Evolutionary conservation across 2,888 invertebrate genomes (phyloP).

Genomic region (Eucriotettix oculatus): DNA sequence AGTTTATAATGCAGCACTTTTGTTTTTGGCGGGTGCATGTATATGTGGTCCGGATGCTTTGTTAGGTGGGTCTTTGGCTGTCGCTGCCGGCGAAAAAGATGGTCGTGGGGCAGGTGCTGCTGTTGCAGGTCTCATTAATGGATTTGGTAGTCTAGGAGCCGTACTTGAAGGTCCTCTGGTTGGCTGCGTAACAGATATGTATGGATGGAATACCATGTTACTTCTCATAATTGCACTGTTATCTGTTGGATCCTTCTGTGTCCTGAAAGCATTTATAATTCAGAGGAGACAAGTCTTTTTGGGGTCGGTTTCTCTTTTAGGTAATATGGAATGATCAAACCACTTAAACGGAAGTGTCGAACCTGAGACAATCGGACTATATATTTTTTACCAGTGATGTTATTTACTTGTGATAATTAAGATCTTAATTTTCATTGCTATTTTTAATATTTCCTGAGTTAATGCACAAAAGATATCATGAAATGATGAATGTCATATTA

Average conservation of each 20-base stretch:
- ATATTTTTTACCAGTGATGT: no score
- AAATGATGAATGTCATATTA: no score
- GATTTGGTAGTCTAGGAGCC: constrained; percentile 29
- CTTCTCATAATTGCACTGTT: constrained; percentile 24
- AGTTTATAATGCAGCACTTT: constrained; percentile 22
- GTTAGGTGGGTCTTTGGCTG: constrained; percentile 27
- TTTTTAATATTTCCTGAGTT: no score
- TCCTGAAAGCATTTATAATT: constrained; percentile 21
- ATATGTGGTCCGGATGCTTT: constrained; percentile 30
- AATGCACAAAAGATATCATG: no score
- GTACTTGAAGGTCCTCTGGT: constrained; percentile 30
- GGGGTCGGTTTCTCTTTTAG: neutral
- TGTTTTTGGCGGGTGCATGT: constrained; percentile 26
- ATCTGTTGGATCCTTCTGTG: constrained; percentile 21
- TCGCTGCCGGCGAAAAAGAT: constrained; percentile 27
- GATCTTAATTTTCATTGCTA: no score
- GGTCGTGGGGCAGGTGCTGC: constrained; percentile 26
- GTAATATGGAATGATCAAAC: neutral
- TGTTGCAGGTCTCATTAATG: constrained; percentile 28
- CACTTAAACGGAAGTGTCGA: no score
- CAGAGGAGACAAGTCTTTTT: constrained; percentile 12
- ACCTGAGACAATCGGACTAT: no score
- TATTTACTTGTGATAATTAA: no score
- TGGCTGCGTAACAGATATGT: constrained; percentile 23
- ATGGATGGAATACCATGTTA: constrained; percentile 28